phyloP scores from a whole-genome alignment of 2,113 vertebrate species.

The Calypte anna region DNA sequence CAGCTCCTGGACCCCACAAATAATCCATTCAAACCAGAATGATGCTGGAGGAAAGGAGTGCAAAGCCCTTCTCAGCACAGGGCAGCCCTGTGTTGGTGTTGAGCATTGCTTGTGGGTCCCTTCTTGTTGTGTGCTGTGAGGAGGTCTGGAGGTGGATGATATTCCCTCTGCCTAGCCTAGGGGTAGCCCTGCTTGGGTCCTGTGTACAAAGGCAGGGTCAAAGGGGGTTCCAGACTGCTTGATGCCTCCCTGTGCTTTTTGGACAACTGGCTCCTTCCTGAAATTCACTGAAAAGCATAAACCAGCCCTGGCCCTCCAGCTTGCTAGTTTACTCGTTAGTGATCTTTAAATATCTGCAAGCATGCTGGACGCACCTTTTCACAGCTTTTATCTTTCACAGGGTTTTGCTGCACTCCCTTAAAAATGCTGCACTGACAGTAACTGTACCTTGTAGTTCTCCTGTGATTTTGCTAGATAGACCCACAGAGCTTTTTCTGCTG shows the following conservation, averaged over 20 bases:
- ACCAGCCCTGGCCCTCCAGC: neutral
- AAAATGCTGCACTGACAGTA: neutral
- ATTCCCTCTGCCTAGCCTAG: neutral
- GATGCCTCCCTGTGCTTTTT: neutral
- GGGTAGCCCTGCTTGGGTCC: neutral
- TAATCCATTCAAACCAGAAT: neutral
- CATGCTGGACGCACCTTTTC: neutral
- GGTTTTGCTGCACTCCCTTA: neutral
- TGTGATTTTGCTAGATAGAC: neutral
- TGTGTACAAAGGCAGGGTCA: neutral
- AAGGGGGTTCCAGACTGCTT: neutral
- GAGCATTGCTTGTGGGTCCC: rapidly evolving
- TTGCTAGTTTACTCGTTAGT: neutral
- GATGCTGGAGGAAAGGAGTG: neutral
- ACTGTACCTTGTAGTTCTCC: neutral
- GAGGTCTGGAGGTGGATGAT: neutral
- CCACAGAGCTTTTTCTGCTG: neutral
- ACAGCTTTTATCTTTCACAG: neutral
- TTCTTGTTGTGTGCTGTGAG: neutral
- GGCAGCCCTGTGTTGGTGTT: neutral
- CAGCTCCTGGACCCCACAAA: neutral
- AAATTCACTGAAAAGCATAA: neutral
- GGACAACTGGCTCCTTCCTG: neutral
- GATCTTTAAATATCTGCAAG: neutral
- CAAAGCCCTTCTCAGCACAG: neutral